phyloP scores from a whole-genome alignment of 2,888 invertebrate species.

The Pecten maximus region DNA sequence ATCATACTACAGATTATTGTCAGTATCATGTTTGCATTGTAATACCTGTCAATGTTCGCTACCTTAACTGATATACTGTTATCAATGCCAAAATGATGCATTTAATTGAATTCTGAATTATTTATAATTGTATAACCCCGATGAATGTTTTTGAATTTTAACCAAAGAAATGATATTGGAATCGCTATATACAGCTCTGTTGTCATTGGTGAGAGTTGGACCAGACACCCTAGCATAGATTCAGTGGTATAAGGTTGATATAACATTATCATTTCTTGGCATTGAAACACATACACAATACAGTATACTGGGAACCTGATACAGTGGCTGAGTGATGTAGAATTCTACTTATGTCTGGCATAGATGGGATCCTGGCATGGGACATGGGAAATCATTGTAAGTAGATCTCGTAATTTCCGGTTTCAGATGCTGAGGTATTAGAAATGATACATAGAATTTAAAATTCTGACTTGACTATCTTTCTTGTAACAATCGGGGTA shows the following conservation, averaged over 20 bases:
- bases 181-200: no score
- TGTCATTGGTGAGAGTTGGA: no score
- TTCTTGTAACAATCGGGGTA: not conserved
- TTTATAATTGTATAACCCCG: no score
- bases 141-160: no score
- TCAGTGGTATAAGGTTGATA: not conserved
- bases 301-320: not conserved
- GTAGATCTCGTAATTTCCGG: slow-evolving; percentile 8
- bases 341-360: not conserved
- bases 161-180: no score
- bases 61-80: no score
- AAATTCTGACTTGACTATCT: not conserved
- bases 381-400: not conserved
- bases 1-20: no score
- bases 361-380: not conserved
- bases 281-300: not conserved
- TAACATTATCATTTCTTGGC: slow-evolving; percentile 31
- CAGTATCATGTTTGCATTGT: no score
- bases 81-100: no score
- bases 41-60: no score
- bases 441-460: not conserved
- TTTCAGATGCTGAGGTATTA: not conserved
- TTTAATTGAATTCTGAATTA: no score
- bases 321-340: not conserved
- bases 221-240: not conserved